A percentile compares a stretch with the other conserved stretches of the same genome.
These are phyloP conservation scores for Otis tarda DNA, from an alignment of 2,113 vertebrate genomes.

Conservation along the genomic window DNA sequence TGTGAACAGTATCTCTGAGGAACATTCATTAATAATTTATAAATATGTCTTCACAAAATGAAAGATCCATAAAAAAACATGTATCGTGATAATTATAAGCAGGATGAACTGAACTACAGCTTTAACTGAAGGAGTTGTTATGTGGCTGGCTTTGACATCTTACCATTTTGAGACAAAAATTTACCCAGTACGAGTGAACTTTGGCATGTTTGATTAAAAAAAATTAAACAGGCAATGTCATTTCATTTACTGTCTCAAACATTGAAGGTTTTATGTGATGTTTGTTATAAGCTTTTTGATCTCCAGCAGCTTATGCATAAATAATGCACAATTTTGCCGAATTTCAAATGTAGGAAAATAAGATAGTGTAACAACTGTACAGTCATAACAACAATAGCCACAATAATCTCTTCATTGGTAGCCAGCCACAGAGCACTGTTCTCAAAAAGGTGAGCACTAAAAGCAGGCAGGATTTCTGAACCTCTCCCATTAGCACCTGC, in stretches of 20 bases:
- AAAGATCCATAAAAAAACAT: background rate
- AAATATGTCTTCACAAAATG: background rate
- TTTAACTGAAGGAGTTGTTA: background rate
- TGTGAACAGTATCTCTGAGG: background rate
- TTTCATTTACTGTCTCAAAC: background rate
- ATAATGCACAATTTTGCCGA: background rate
- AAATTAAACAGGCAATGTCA: background rate
- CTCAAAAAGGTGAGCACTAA: background rate
- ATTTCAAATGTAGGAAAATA: background rate
- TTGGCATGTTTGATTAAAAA: background rate
- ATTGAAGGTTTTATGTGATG: background rate
- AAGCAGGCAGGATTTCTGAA: background rate
- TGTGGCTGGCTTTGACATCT: background rate
- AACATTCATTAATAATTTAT: background rate
- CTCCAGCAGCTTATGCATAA: background rate
- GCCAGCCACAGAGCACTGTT: background rate
- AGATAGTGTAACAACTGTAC: background rate
- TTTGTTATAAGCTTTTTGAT: background rate
- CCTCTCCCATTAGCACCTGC: background rate
- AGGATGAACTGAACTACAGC: background rate
- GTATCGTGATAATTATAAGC: background rate
- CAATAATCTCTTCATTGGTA: background rate
- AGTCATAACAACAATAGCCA: background rate
- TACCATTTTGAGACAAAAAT: background rate
- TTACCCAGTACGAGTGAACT: background rate